Conservation (phyloP, 2,888 invertebrate genomes). For the Caenorhabditis auriculariae region DNA sequence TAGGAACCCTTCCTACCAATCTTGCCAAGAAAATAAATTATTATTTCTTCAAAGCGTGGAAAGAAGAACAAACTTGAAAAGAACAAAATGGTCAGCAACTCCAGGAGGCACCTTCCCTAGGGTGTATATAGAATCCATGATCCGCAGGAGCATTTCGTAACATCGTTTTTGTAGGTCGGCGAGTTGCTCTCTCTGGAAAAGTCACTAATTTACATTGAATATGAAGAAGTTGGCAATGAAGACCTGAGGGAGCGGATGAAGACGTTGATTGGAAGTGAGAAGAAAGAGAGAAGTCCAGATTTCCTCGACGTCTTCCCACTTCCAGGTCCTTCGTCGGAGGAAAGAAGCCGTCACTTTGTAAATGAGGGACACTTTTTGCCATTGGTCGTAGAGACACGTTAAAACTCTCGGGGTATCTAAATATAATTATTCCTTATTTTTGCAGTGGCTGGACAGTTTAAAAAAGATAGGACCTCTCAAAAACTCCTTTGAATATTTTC, state of each 20-base stretch:
- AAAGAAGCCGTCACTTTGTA: not conserved
- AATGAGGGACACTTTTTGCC: not conserved
- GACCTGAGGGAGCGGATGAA: no score
- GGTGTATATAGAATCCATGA: slow-evolving; percentile 24
- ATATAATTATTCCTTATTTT: no score
- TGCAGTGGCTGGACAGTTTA: no score
- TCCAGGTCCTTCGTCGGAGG: not conserved
- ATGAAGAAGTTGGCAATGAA: no score
- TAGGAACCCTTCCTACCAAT: slow-evolving; percentile 11
- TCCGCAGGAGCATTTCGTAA: slow-evolving; percentile 4
- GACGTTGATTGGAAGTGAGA: no score
- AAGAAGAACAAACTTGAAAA: slow-evolving; percentile 20
- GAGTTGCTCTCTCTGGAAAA: slow-evolving; percentile 7
- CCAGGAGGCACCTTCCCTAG: slow-evolving; percentile 17
- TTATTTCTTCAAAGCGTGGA: not conserved
- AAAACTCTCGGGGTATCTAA: no score
- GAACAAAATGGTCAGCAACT: slow-evolving; percentile 14
- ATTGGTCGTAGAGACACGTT: not conserved
- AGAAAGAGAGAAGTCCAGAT: not conserved
- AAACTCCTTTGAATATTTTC: no score
- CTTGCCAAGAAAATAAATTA: slow-evolving; percentile 1
- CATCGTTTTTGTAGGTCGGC: slow-evolving; percentile 11
- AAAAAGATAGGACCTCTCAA: no score
- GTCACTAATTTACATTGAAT: no score
- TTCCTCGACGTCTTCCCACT: not conserved